Conservation (phyloP, 2,113 vertebrate species). For the Hipposideros armiger region DNA sequence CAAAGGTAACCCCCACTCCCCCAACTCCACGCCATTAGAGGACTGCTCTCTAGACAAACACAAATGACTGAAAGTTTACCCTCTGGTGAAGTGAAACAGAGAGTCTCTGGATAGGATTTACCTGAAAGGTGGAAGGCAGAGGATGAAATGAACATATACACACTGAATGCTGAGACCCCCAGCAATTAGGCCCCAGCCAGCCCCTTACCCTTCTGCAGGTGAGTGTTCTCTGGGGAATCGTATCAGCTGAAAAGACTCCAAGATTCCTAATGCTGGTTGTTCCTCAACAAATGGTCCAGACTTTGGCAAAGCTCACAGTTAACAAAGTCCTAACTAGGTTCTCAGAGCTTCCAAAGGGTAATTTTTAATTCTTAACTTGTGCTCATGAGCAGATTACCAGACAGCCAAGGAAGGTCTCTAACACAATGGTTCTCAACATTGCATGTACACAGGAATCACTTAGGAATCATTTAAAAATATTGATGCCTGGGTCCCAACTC, state of each 20-base stretch:
- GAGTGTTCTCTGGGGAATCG: background rate
- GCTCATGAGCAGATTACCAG: background rate
- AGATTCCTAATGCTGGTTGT: background rate
- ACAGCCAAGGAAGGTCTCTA: background rate
- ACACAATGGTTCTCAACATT: background rate
- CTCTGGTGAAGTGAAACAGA: slow-evolving; percentile 2
- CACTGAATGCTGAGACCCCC: background rate
- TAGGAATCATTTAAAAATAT: slow-evolving; percentile 22
- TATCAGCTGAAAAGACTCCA: background rate
- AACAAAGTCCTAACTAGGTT: background rate
- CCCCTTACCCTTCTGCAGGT: background rate
- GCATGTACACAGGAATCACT: background rate
- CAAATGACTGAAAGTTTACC: background rate
- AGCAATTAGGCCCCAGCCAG: background rate
- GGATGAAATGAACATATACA: background rate
- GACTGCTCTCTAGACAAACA: background rate
- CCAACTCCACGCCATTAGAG: background rate
- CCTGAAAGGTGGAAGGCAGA: background rate
- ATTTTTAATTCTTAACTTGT: background rate
- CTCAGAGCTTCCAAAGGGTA: background rate
- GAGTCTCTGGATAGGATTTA: background rate
- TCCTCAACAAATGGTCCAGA: slow-evolving; percentile 18
- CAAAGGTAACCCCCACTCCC: background rate
- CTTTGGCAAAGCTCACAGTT: background rate
- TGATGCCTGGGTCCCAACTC: background rate